Conservation (phyloP, 2,888 invertebrate genomes). For the Ophion ventricosus region DNA sequence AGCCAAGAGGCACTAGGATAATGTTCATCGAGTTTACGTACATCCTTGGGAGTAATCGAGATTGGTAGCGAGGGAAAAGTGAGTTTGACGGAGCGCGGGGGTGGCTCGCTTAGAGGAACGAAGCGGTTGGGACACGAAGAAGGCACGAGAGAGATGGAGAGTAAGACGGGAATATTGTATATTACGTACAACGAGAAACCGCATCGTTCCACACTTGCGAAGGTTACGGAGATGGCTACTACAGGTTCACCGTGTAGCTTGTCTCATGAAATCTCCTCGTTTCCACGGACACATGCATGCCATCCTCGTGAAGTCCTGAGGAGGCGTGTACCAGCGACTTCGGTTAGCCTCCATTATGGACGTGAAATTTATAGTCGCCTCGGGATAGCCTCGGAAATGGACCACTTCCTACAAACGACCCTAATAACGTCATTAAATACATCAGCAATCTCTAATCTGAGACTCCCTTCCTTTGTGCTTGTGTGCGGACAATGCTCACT, state of each 20-base stretch:
- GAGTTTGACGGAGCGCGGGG: not conserved
- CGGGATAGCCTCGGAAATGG: conserved; percentile 77
- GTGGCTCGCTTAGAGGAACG: conserved; percentile 13
- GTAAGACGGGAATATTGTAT: conserved; percentile 31
- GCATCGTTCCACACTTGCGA: conserved; percentile 43
- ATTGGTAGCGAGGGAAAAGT: conserved; percentile 40
- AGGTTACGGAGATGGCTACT: not conserved
- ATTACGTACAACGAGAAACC: conserved; percentile 48
- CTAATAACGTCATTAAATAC: conserved; percentile 81
- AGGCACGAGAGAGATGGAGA: not conserved
- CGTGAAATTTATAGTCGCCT: conserved; percentile 78
- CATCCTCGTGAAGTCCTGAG: conserved; percentile 32
- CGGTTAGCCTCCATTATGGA: conserved; percentile 78
- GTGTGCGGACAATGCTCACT: conserved; percentile 26
- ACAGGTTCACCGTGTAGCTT: conserved; percentile 5
- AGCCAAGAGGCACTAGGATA: conserved; percentile 47
- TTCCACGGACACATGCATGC: not conserved
- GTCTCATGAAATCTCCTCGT: conserved; percentile 37
- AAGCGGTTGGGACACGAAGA: conserved; percentile 16
- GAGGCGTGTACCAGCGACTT: conserved; percentile 62
- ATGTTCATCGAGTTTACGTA: conserved; percentile 68
- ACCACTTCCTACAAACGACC: conserved; percentile 77
- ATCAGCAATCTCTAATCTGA: conserved; percentile 79
- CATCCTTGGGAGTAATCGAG: conserved; percentile 71
- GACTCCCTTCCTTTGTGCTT: conserved; percentile 55